phyloP scores from a whole-genome alignment of 2,797 vertebrate genomes.

The Eptatretus atami region DNA sequence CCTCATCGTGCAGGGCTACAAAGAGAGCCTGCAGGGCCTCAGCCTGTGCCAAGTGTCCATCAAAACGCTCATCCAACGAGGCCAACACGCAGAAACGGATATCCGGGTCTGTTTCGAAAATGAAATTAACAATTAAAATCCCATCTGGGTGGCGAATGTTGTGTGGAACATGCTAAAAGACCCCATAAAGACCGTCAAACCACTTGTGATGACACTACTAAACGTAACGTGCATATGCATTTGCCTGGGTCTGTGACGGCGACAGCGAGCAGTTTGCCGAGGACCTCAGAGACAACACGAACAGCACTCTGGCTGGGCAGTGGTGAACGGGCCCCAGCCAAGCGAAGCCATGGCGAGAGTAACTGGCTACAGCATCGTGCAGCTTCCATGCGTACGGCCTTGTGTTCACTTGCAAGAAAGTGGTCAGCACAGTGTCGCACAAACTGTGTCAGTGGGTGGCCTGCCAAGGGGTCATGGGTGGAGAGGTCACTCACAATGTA shows the following conservation, averaged over 20 bases:
- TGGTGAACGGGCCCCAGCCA: constrained; percentile 54
- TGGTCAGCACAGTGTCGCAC: constrained; percentile 91
- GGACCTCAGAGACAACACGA: constrained; percentile 86
- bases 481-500: background rate
- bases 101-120: constrained; percentile 40
- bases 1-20: constrained; percentile 79
- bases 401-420: constrained; percentile 94
- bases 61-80: constrained; percentile 75
- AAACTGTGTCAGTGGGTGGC: constrained; percentile 90
- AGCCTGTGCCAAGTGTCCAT: constrained; percentile 75
- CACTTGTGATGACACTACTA: too few species aligned
- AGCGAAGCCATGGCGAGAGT: constrained; percentile 70
- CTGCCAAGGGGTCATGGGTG: constrained; percentile 14
- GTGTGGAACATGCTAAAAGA: too few species aligned
- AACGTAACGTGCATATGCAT: background rate
- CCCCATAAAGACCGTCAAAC: too few species aligned
- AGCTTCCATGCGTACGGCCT: constrained; percentile 88
- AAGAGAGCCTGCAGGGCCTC: constrained; percentile 88
- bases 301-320: constrained; percentile 88
- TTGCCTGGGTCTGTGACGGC: constrained; percentile 91
- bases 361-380: constrained; percentile 76
- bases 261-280: constrained; percentile 81
- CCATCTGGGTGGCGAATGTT: background rate
- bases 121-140: background rate
- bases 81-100: constrained; percentile 90